Evolutionary conservation across 2,797 vertebrate genomes (phyloP).

Genomic region (Phaenicophaeus curvirostris): DNA sequence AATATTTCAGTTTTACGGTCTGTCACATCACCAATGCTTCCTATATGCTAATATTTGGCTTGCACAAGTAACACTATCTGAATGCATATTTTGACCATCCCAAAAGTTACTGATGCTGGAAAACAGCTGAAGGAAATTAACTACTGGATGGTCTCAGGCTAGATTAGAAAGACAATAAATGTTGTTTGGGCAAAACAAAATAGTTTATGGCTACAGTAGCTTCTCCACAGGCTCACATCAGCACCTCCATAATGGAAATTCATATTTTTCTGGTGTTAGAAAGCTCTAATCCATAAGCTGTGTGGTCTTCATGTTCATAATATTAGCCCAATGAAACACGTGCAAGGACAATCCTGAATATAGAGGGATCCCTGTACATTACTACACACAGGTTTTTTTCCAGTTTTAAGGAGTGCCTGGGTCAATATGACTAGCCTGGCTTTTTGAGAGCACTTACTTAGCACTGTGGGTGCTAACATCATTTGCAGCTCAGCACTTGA

Average conservation of each 20-base stretch:
- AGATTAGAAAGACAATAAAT: background rate
- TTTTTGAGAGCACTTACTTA: background rate
- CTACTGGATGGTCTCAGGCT: background rate
- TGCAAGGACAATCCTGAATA: background rate
- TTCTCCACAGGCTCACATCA: background rate
- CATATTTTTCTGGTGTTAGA: background rate
- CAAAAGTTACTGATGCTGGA: background rate
- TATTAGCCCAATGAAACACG: background rate
- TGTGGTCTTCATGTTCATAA: background rate
- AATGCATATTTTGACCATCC: background rate
- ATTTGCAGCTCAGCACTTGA: background rate
- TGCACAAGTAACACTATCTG: background rate
- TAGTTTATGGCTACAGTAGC: background rate
- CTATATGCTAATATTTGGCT: background rate
- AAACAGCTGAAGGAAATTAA: background rate
- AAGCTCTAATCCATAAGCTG: background rate
- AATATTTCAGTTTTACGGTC: background rate
- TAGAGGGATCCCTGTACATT: background rate
- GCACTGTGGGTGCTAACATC: accelerated
- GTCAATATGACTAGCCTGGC: background rate
- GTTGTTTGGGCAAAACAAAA: background rate
- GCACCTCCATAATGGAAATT: background rate
- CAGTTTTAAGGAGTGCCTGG: background rate
- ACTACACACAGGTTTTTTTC: background rate
- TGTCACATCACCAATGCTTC: background rate